Percentiles rank a stretch among this genome's conserved stretches.
Conservation (phyloP, 2,113 vertebrate species). For the Sardina pilchardus region DNA sequence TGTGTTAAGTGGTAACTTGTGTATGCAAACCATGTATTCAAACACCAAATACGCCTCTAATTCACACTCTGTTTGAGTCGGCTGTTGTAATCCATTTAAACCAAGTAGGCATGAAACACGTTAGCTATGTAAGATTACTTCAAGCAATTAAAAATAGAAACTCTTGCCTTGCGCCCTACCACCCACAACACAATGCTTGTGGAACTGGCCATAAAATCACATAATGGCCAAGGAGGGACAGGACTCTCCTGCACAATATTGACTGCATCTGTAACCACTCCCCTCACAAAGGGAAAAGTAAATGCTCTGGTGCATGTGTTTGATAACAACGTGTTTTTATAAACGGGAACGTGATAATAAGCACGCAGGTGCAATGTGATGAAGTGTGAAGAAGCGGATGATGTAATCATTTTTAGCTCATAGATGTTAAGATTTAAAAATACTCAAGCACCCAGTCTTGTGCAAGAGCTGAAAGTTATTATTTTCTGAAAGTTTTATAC, state of each 20-base stretch:
- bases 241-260: neutral
- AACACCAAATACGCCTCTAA: neutral
- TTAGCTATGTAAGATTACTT: neutral
- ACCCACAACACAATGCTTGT: neutral
- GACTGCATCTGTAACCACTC: neutral
- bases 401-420: neutral
- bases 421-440: neutral
- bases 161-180: neutral
- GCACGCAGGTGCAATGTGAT: neutral
- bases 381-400: neutral
- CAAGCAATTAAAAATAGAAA: neutral
- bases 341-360: neutral
- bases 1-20: neutral
- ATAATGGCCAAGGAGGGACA: neutral
- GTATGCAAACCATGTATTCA: neutral
- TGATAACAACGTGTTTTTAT: neutral
- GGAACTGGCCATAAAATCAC: neutral
- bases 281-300: neutral
- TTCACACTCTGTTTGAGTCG: neutral
- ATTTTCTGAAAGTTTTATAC: constrained; percentile 47
- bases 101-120: neutral
- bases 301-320: neutral
- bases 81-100: neutral
- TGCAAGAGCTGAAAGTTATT: neutral
- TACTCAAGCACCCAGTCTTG: neutral